Evolutionary conservation across 2,797 vertebrate species (phyloP).

Genomic region (Trachurus trachurus): DNA sequence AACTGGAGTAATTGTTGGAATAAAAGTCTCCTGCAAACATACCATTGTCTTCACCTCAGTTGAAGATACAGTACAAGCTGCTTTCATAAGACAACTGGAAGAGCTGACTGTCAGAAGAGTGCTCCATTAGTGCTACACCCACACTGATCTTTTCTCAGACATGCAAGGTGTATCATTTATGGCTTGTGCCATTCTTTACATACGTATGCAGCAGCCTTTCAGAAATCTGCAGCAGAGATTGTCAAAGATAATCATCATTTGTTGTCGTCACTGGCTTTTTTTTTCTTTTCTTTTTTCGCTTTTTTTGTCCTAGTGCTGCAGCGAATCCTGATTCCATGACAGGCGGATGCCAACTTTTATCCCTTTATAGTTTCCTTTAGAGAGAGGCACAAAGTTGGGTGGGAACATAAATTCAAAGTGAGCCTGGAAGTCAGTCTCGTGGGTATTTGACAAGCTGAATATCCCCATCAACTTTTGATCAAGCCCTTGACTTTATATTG

Average conservation of each 20-base stretch:
- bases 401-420: conserved; percentile 57
- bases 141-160: conserved; percentile 61
- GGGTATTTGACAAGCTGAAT: conserved; percentile 47
- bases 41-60: conserved; percentile 42
- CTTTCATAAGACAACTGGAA: conserved; percentile 63
- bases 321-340: conserved; percentile 61
- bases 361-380: conserved; percentile 60
- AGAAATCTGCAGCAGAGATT: conserved; percentile 50
- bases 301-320: conserved; percentile 26
- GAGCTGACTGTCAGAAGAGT: conserved; percentile 55
- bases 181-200: conserved; percentile 62
- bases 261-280: conserved; percentile 23
- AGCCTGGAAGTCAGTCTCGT: conserved; percentile 56
- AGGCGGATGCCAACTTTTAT: conserved; percentile 74
- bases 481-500: conserved; percentile 31
- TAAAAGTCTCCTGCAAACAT: conserved; percentile 34
- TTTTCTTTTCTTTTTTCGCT: conserved; percentile 27
- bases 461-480: conserved; percentile 66
- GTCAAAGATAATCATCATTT: conserved; percentile 59
- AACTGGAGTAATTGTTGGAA: conserved; percentile 36
- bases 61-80: conserved; percentile 46
- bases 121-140: conserved; percentile 70
- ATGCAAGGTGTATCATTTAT: conserved; percentile 56
- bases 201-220: conserved; percentile 48
- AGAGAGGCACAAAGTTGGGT: conserved; percentile 48